Evolutionary conservation across 1,140 invertebrate genomes (phyloP).

Genomic region (Hormaphis cornu): DNA sequence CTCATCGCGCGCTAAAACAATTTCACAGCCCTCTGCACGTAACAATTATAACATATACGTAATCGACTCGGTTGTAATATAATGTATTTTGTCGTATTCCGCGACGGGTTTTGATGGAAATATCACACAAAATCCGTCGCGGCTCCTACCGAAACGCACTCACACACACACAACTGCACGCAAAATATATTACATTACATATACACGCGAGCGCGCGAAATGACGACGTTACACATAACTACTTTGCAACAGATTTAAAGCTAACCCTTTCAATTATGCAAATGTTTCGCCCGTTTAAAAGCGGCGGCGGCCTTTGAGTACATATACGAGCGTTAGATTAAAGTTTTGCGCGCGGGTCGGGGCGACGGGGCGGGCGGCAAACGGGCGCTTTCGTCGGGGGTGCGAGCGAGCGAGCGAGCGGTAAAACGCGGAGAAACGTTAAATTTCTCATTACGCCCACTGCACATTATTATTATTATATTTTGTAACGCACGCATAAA

Average conservation of each 20-base stretch:
- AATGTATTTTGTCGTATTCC: no score
- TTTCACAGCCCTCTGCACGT: neutral
- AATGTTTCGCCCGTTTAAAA: conserved; percentile 17
- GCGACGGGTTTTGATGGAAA: conserved; percentile 21
- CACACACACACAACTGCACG: neutral
- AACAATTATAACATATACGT: no score
- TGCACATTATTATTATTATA: neutral
- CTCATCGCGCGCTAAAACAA: neutral
- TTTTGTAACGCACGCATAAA: neutral
- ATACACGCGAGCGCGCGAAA: no score
- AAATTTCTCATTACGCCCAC: conserved; percentile 17
- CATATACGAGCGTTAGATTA: neutral
- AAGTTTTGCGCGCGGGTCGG: neutral
- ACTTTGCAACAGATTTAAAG: conserved; percentile 30
- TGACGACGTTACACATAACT: no score
- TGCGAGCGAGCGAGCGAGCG: no score
- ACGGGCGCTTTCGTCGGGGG: neutral
- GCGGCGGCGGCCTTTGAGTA: neutral
- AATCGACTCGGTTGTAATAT: no score
- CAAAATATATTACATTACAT: neutral
- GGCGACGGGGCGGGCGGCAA: no score
- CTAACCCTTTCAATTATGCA: conserved; percentile 31
- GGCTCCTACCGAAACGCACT: neutral
- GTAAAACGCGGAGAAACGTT: neutral
- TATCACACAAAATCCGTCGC: conserved; percentile 16